Percentiles rank a stretch among this genome's conserved stretches.
These are phyloP conservation scores for Leucophenga varia DNA, from an alignment of 1,140 invertebrate genomes.

Conservation along the genomic window DNA sequence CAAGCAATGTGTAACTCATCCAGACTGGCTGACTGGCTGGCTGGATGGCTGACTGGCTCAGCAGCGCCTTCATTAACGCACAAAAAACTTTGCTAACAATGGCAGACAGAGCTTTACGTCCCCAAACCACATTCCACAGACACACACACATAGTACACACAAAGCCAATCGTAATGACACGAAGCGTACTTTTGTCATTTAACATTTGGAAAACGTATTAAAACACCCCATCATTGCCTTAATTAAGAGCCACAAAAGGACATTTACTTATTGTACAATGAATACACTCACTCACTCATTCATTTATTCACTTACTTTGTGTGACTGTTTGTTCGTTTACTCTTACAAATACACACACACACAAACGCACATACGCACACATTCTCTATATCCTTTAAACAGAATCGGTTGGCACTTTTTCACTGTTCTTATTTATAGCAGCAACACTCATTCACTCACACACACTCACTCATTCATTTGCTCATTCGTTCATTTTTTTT, in stretches of 20 bases:
- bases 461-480: slow-evolving; percentile 1
- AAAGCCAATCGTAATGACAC: slow-evolving; percentile 9
- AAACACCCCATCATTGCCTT: slow-evolving; percentile 57
- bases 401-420: too few species aligned
- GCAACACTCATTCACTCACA: neutral
- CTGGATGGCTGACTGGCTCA: too few species aligned
- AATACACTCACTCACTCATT: neutral
- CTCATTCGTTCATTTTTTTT: too few species aligned
- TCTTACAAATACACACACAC: too few species aligned
- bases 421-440: too few species aligned
- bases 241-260: slow-evolving; percentile 57
- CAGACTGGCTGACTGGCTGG: too few species aligned
- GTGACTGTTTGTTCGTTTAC: too few species aligned
- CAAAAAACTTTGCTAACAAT: slow-evolving; percentile 6
- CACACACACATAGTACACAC: neutral
- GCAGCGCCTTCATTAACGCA: slow-evolving; percentile 33
- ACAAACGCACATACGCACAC: too few species aligned
- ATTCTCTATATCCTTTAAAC: too few species aligned
- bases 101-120: neutral
- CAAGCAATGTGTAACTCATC: too few species aligned
- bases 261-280: slow-evolving; percentile 51
- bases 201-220: slow-evolving; percentile 57
- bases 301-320: too few species aligned
- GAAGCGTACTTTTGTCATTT: slow-evolving; percentile 43
- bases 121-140: too few species aligned